Evolutionary conservation across 2,797 vertebrate genomes (phyloP), one percentile per base, ranked within the genome.

Genomic region (Streptopelia turtur): DNA sequence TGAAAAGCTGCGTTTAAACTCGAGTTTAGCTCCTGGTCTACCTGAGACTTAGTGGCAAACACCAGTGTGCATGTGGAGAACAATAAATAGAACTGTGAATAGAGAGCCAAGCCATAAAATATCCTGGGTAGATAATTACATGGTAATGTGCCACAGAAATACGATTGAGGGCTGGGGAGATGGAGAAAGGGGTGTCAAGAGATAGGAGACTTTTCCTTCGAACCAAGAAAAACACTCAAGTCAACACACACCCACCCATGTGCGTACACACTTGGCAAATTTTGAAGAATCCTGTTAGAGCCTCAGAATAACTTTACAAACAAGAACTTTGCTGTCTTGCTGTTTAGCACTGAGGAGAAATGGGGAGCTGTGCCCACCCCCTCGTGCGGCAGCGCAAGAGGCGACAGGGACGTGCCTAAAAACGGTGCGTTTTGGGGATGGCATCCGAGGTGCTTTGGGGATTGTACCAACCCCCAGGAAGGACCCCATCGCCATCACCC

Each of bases 221-320:
- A 47, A 37, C 17, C 90, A 88, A 96, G 91, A 94, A 85, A 96
- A 95, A 90, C 15, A 53, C 84, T 87, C 60, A 91, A 83, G 89
- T 96, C 96, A 94, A 94, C 91, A 95, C 78, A 78, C 93, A 37
- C 93, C 83, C 93, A 94, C 92, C 83, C 93, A 94, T 92, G 13
- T 57, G 80, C 87, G 76, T 66, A 61, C 22, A 89, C 89, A 90
- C 95, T 97, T 96, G 97, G 95, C 89, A 94, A 97, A 96, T 87
- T 83, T 82, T 90, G 87, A 83, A 45, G 75, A 89, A 93, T 64
- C 56, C 87, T 94, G 94, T 94, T 93, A 85, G 96, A 97, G 95
- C 90, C 94, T 95, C 95, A 80, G 92, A 94, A 96, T 95, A 97
- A 94, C 90, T 93, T 98, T 75, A 92, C 90, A 92, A 95, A 95